phyloP scores from a whole-genome alignment of 2,888 invertebrate genomes.

The Drosophila imparisetae region DNA sequence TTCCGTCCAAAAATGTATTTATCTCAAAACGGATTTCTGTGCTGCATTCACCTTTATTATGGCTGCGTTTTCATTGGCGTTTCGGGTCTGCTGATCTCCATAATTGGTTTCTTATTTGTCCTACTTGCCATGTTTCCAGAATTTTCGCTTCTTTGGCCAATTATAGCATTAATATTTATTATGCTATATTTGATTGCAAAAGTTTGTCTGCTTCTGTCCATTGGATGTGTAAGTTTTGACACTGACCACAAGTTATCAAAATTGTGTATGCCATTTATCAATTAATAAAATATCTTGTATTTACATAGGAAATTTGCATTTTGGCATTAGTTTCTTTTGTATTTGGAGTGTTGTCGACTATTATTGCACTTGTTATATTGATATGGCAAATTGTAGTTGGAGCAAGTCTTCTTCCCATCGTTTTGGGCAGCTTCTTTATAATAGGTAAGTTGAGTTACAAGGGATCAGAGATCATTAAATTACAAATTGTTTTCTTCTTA shows the following conservation, averaged over 20 bases:
- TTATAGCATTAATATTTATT: constrained; percentile 9
- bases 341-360: background rate
- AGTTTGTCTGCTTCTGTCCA: constrained; percentile 17
- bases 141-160: too few relatives aligned
- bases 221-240: constrained; percentile 49
- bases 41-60: constrained; percentile 23
- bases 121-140: background rate
- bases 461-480: background rate
- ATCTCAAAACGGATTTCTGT: constrained; percentile 26
- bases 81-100: constrained; percentile 21
- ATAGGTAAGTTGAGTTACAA: constrained; percentile 15
- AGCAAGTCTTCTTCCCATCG: background rate
- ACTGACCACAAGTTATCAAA: background rate
- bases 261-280: background rate
- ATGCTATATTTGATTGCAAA: constrained; percentile 24
- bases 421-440: constrained; percentile 6
- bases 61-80: constrained; percentile 45
- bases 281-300: background rate
- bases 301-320: constrained; percentile 13
- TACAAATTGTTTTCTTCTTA: background rate
- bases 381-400: background rate
- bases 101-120: background rate
- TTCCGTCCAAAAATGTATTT: constrained; percentile 25
- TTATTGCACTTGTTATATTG: background rate
- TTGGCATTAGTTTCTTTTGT: constrained; percentile 2